Conservation (phyloP, 2,113 vertebrate genomes). For the Colaptes auratus region DNA sequence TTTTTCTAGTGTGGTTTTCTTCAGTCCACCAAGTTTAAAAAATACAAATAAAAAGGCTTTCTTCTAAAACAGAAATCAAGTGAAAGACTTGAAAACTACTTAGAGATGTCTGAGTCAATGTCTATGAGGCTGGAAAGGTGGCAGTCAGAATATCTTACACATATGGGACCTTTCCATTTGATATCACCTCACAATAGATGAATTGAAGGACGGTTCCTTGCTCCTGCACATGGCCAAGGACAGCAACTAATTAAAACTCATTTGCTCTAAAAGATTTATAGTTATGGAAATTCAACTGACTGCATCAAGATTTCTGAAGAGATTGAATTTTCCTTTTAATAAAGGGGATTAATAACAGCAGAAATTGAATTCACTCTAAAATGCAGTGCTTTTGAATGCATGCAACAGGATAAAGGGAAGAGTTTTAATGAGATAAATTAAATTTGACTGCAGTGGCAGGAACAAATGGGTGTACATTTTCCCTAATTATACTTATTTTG, state of each 20-base stretch:
- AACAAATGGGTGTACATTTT: background rate
- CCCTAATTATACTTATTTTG: background rate
- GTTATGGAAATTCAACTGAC: conserved; percentile 55
- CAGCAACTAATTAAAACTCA: conserved; percentile 60
- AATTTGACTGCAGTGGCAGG: background rate
- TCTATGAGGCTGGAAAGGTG: background rate
- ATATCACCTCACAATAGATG: conserved; percentile 15
- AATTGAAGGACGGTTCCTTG: conserved; percentile 19
- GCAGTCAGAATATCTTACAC: background rate
- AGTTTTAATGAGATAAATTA: conserved; percentile 20
- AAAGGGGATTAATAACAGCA: conserved; percentile 48
- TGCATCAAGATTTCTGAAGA: conserved; percentile 54
- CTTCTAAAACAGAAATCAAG: background rate
- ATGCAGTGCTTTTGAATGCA: background rate
- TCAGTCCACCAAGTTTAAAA: background rate
- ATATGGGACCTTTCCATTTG: conserved; percentile 22
- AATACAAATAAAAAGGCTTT: too few species aligned
- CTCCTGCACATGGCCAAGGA: conserved; percentile 5
- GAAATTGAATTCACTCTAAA: conserved; percentile 37
- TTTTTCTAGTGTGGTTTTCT: background rate
- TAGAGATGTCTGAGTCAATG: background rate
- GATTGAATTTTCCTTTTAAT: conserved; percentile 32
- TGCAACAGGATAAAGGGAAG: background rate
- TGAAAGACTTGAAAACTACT: background rate
- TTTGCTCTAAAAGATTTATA: conserved; percentile 59